phyloP scores from a whole-genome alignment of 2,888 invertebrate species.

The Pristionchus exspectatus region DNA sequence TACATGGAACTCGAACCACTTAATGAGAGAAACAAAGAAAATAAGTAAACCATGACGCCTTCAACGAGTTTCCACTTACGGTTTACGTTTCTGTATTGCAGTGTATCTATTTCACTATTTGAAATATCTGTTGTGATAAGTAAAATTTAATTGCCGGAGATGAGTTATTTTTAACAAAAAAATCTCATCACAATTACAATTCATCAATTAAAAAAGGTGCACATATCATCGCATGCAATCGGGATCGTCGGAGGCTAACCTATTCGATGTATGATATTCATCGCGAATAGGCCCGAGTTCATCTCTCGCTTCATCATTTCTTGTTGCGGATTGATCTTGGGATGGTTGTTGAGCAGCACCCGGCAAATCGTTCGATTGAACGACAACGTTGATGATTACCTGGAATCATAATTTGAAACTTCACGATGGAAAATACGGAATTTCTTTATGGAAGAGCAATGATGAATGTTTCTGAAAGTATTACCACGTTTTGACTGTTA shows the following conservation, averaged over 20 bases:
- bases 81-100: too few species aligned
- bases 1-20: background rate
- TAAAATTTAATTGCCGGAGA: too few species aligned
- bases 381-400: background rate
- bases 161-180: too few species aligned
- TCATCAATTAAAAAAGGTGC: background rate
- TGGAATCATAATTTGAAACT: background rate
- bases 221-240: conserved; percentile 10
- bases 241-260: background rate
- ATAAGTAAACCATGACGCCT: too few species aligned
- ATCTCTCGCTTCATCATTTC: background rate
- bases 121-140: too few species aligned
- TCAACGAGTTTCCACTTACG: too few species aligned
- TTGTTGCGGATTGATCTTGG: background rate
- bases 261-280: background rate
- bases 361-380: background rate
- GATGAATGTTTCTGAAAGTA: background rate
- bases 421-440: background rate
- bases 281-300: background rate
- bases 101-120: too few species aligned
- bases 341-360: background rate
- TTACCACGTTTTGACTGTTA: background rate
- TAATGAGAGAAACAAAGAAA: background rate
- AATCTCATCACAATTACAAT: background rate
- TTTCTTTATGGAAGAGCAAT: background rate